Base-by-base conservation (phyloP, 2,797 vertebrate genomes). In the Tapirus indicus region DNA sequence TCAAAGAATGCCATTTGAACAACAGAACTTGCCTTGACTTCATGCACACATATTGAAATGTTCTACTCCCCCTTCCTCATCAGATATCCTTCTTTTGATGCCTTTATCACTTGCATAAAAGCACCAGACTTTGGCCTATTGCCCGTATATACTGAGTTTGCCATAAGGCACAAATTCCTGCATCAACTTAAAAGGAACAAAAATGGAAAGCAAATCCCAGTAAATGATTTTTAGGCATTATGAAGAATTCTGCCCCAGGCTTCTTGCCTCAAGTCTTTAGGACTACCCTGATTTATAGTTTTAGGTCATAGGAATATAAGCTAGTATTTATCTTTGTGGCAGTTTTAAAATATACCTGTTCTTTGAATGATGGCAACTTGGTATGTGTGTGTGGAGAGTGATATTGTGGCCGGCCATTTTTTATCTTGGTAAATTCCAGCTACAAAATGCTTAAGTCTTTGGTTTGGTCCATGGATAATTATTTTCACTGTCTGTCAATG, bases 101-200 rank as follows among this genome's bases (percentile, higher is more conserved):
- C 6, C 8, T 90, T 80, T 74, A 44, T 87, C 47, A 66, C 72
- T 86, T 95, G 16, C 89, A 77, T 83, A 56, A 95, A 60, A 78
- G 13, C 2, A 75, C 32, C 6, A 64, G 10, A 0, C 47, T 78
- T 78, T 20, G 8, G 12, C 5, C 17, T 29, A 58, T 44, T 87
- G 23, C 29, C 23, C 89, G 2, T 56, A 6, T 71, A 25, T 35
- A 69, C 2, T 52, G 38, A 91, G 18, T 92, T 75, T 92, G 44
- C 44, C 52, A 91, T 41, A 2, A 58, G 10, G 18, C 32, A 71
- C 21, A 90, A 14, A 90, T 82, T 54, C 21, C 23, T 8, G 27
- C 17, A 54, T 84, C 27, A 88, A 47, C 74, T 91, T 94, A 89
- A 95, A 94, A 96, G 56, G 12, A 94, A 62, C 21, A 91, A 82